Evolutionary conservation across 1,140 invertebrate species (phyloP).

Genomic region (Sweltsa coloradensis): DNA sequence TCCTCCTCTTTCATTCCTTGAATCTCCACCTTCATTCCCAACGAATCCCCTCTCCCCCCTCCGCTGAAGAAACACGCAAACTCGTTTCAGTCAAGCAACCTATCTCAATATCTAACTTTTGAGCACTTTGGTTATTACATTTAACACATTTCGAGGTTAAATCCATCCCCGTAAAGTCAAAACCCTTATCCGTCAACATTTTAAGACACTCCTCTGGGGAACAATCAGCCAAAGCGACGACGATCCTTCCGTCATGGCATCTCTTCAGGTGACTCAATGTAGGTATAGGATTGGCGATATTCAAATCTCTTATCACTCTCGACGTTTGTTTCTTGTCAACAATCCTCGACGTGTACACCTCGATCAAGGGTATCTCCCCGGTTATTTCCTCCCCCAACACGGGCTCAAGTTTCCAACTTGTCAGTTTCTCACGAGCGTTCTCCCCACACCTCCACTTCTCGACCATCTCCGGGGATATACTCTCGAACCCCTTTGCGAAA

Average conservation of each 20-base stretch:
- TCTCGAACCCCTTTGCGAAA: too few species aligned
- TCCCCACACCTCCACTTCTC: too few species aligned
- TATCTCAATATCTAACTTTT: too few species aligned
- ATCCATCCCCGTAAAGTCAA: too few species aligned
- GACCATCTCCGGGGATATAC: too few species aligned
- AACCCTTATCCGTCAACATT: neutral
- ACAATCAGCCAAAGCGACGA: slow-evolving; percentile 33
- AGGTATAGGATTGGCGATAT: slow-evolving; percentile 39
- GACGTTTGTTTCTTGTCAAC: slow-evolving; percentile 48
- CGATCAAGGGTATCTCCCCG: slow-evolving; percentile 32
- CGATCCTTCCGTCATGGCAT: slow-evolving; percentile 43
- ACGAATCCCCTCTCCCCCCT: too few species aligned
- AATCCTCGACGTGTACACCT: slow-evolving; percentile 45
- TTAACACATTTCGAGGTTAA: too few species aligned
- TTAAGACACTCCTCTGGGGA: slow-evolving; percentile 1
- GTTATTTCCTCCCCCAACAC: slow-evolving; percentile 2
- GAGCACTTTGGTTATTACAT: too few species aligned
- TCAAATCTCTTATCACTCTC: slow-evolving; percentile 41
- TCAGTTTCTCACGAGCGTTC: too few species aligned
- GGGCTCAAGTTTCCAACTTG: slow-evolving; percentile 1
- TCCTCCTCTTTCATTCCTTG: neutral
- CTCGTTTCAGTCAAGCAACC: neutral
- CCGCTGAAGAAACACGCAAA: neutral
- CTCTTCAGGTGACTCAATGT: slow-evolving; percentile 60
- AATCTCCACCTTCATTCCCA: too few species aligned